phyloP scores from a whole-genome alignment of 2,797 vertebrate genomes.

The Protosalanx chinensis region DNA sequence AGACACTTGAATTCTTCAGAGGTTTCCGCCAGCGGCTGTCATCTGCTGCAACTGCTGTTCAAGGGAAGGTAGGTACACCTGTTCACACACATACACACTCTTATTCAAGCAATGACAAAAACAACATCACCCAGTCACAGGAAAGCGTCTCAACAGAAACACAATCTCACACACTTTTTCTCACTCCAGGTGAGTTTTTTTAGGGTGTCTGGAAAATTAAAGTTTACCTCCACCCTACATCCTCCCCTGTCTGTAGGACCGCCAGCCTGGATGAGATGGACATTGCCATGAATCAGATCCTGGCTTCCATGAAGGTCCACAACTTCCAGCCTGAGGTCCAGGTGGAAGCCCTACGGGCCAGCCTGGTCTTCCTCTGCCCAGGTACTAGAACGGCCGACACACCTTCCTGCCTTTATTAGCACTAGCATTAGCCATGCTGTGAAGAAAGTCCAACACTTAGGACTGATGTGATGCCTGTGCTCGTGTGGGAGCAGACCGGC shows the following conservation, averaged over 20 bases:
- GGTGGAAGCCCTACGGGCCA: conserved; percentile 82
- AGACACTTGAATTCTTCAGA: conserved; percentile 73
- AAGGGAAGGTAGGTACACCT: conserved; percentile 78
- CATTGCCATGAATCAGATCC: conserved; percentile 80
- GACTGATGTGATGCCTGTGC: background rate
- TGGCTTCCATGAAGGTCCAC: conserved; percentile 81
- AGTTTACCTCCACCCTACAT: too few species aligned
- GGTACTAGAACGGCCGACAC: conserved; percentile 61
- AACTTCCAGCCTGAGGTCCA: conserved; percentile 81
- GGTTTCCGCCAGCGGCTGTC: conserved; percentile 84
- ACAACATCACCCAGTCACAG: background rate
- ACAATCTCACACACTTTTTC: too few species aligned
- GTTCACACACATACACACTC: background rate
- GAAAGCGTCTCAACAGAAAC: too few species aligned
- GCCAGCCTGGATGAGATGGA: conserved; percentile 80
- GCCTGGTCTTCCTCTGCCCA: conserved; percentile 83
- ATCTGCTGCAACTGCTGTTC: conserved; percentile 83
- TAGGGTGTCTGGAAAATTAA: too few species aligned
- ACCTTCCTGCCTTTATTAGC: background rate
- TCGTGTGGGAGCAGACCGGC: conserved; percentile 60
- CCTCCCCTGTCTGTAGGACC: conserved; percentile 61
- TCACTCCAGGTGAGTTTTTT: too few species aligned
- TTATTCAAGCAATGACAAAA: background rate
- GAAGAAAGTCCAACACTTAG: too few species aligned
- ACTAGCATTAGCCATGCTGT: too few species aligned